These are phyloP conservation scores for Gymnoscelis rufifasciata DNA, from an alignment of 2,888 invertebrate genomes.

Conservation along the genomic window DNA sequence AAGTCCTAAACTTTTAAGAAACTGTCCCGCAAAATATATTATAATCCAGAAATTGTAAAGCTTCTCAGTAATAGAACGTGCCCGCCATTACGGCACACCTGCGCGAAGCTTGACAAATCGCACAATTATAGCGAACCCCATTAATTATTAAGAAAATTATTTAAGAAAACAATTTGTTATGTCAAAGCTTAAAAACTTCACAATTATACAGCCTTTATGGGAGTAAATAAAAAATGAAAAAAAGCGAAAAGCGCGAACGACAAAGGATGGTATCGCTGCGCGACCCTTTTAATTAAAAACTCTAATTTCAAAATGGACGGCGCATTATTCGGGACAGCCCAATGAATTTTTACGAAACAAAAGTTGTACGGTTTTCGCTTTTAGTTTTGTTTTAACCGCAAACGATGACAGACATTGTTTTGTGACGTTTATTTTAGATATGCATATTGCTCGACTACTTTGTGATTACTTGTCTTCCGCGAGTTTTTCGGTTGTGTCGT, in stretches of 20 bases:
- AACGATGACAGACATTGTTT: too few relatives aligned
- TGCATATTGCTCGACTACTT: too few relatives aligned
- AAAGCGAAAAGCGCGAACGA: slow-evolving; percentile 36
- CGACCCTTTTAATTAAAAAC: slow-evolving; percentile 50
- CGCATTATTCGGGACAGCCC: slow-evolving; percentile 32
- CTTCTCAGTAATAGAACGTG: too few relatives aligned
- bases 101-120: slow-evolving; percentile 15
- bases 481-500: too few relatives aligned
- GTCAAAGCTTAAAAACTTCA: slow-evolving; percentile 22
- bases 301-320: slow-evolving; percentile 47
- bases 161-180: slow-evolving; percentile 14
- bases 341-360: slow-evolving; percentile 33
- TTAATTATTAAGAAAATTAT: slow-evolving; percentile 18
- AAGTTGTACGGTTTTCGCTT: slow-evolving; percentile 24
- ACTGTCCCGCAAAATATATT: too few relatives aligned
- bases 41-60: too few relatives aligned
- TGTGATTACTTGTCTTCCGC: too few relatives aligned
- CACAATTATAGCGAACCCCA: slow-evolving; percentile 13
- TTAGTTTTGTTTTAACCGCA: slow-evolving; percentile 19
- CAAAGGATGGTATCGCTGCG: slow-evolving; percentile 46
- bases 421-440: too few relatives aligned
- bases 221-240: slow-evolving; percentile 27
- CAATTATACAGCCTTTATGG: slow-evolving; percentile 30
- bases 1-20: too few relatives aligned
- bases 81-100: slow-evolving; percentile 6